Percentiles rank a stretch among this genome's conserved stretches.
phyloP scores from a whole-genome alignment of 2,797 vertebrate species.

The Pseudopleuronectes americanus region DNA sequence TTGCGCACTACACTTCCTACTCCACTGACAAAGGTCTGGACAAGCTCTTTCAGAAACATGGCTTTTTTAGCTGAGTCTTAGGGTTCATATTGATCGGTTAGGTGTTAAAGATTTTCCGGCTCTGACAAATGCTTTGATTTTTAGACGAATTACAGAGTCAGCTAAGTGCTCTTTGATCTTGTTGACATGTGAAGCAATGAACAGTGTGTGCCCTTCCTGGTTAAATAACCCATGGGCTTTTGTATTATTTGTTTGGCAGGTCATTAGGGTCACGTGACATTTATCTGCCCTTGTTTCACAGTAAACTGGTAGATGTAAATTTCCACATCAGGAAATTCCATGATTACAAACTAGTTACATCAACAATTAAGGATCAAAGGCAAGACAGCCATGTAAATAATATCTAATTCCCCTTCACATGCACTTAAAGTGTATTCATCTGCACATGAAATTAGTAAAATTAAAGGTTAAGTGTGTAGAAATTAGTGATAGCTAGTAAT shows the following conservation, averaged over 20 bases:
- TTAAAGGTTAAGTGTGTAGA: too few species aligned
- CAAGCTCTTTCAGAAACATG: too few species aligned
- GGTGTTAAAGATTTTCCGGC: neutral
- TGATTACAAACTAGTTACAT: too few species aligned
- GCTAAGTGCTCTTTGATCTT: constrained; percentile 33
- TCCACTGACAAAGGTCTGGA: neutral
- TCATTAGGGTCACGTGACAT: constrained; percentile 7
- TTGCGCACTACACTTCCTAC: neutral
- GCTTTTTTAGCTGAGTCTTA: neutral
- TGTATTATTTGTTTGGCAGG: neutral
- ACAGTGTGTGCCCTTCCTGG: neutral
- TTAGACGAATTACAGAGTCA: constrained; percentile 3
- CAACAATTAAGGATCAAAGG: too few species aligned
- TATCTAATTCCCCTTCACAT: too few species aligned
- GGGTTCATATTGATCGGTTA: constrained; percentile 23
- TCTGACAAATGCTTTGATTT: constrained; percentile 42
- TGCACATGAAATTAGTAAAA: too few species aligned
- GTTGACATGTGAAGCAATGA: neutral
- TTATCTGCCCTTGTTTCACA: neutral
- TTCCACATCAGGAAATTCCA: neutral
- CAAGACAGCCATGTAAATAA: too few species aligned
- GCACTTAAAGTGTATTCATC: too few species aligned
- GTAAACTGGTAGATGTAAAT: neutral
- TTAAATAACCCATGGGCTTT: neutral
- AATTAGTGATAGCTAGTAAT: too few species aligned